phyloP scores from a whole-genome alignment of 2,113 vertebrate genomes.

The Danio rerio region GRCz12tu NC_133193.1:50865001-50865500 shows the following conservation, averaged over 20 bases:
- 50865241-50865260: conserved; percentile 56
- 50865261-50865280: not conserved
- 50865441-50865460: not conserved
- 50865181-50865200: conserved; percentile 71
- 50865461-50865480: not conserved
- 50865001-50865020: conserved; percentile 19
- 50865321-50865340: conserved; percentile 15
- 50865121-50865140: conserved; percentile 66
- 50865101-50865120: conserved; percentile 54
- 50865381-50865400: not conserved
- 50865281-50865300: not conserved
- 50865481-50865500: not conserved
- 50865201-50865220: conserved; percentile 70
- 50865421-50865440: not conserved
- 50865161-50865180: conserved; percentile 48
- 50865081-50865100: conserved; percentile 45
- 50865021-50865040: conserved; percentile 8
- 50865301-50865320: not conserved
- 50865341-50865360: conserved; percentile 5
- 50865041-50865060: conserved; percentile 54
- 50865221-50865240: conserved; percentile 67
- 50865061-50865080: conserved; percentile 35
- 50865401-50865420: not conserved
- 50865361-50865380: conserved; percentile 1
- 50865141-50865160: conserved; percentile 61